A percentile compares a stretch with the other conserved stretches of the same genome.
These are phyloP conservation scores for Nephrocerus scutellatus DNA, from an alignment of 2,888 invertebrate species.

Conservation along the genomic window DNA sequence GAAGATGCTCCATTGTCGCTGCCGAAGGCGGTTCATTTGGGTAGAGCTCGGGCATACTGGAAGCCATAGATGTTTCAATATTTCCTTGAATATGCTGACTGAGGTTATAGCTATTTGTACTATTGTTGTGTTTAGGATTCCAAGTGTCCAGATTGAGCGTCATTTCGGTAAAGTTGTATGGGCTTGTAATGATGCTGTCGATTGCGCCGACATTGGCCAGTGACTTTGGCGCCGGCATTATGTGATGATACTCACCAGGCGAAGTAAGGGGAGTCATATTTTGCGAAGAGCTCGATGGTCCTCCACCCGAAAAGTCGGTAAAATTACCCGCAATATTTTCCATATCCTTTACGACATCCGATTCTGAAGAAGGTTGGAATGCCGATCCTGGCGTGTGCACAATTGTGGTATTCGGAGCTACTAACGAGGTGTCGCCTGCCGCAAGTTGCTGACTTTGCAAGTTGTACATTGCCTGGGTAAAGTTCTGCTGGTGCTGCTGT, in stretches of 20 bases:
- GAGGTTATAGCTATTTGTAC: constrained; percentile 36
- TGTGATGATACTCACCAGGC: constrained; percentile 38
- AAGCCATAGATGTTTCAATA: constrained; percentile 44
- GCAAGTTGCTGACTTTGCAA: constrained; percentile 53
- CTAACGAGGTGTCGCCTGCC: constrained; percentile 34
- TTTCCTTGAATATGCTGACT: constrained; percentile 37
- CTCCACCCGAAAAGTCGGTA: constrained; percentile 40
- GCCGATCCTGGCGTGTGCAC: constrained; percentile 8
- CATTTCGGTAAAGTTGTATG: constrained; percentile 55
- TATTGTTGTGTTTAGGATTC: constrained; percentile 49
- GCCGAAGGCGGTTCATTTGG: constrained; percentile 23
- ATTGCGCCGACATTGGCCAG: constrained; percentile 46
- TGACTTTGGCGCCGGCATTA: constrained; percentile 40
- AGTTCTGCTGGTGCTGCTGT: constrained; percentile 50
- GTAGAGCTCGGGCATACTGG: constrained; percentile 57
- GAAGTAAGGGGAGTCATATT: constrained; percentile 43
- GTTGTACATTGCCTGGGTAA: constrained; percentile 53
- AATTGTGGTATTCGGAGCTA: constrained; percentile 8
- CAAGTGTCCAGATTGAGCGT: constrained; percentile 51
- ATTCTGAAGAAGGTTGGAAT: constrained; percentile 51
- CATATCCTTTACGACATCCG: constrained; percentile 47
- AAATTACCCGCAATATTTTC: constrained; percentile 34
- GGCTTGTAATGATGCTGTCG: too few relatives aligned
- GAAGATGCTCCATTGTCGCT: not conserved
- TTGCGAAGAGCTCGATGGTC: constrained; percentile 39